Evolutionary conservation across 53 echinoderm and acorn worm genomes (phyloP), one percentile per base, ranked within the genome.

Genomic region (Holothuria scabra): DNA sequence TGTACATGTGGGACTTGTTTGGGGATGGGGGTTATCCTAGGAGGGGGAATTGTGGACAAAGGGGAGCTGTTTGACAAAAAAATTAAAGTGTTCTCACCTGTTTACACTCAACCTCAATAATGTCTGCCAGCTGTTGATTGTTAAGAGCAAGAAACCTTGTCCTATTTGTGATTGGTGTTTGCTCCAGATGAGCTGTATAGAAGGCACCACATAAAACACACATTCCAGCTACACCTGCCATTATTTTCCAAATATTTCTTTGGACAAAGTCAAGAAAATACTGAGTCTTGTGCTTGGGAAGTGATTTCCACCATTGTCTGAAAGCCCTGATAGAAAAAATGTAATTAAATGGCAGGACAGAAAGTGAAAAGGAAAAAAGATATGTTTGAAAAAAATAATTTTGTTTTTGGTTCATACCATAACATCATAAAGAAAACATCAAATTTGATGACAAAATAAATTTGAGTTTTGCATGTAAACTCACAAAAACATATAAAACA

Each of bases 91-190:
- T 41, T 8, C 89, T 49, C 28, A 96, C 96, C 83, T 88, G 86
- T 67, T 96, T 79, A 84, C 82, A 93, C 72, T 96, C 96, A 5
- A 68, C 82, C 28, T 87, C 91, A 11, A 91, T 90, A 12, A 96
- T 92, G 63, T 92, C 90, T 21, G 82, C 37, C 21, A 97, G 86
- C 67, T 94, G 97, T 44, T 59, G 83, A 18, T 91, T 85, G 21
- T 95, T 94, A 61, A 97, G 90, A 20, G 91, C 89, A 13, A 97
- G 91, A 82, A 97, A 94, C 19, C 99, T 59, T 13, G 58, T 92
- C 22, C 99, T 72, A 62, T 94, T 89, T 19, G 99, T 94, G 52
- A 94, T 75, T 1, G 99, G 99, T 28, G 99, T 91, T 37, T 70
- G 63, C 30, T 97, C 89, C 37, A 94, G 23, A 82, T 94, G 94